These are phyloP conservation scores for Probosciger aterrimus DNA, from an alignment of 2,113 vertebrate species.

Conservation along the genomic window DNA sequence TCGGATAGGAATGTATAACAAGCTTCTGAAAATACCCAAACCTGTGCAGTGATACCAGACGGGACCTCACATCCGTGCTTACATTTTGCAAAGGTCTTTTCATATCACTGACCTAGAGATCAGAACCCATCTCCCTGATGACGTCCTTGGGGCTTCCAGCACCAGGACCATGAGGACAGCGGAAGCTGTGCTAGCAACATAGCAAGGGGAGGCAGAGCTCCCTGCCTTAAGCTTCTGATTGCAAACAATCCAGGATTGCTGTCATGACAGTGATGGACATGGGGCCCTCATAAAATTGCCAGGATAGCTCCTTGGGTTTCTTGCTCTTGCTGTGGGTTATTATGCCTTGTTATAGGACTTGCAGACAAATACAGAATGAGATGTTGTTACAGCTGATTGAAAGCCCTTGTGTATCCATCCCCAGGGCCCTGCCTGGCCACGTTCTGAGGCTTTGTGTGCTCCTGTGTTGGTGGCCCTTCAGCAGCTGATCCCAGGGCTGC, in stretches of 20 bases:
- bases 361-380: background rate
- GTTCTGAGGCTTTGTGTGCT: background rate
- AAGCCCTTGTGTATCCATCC: background rate
- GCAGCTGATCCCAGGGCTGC: background rate
- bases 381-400: background rate
- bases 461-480: background rate
- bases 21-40: background rate
- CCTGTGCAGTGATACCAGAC: background rate
- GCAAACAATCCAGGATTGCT: background rate
- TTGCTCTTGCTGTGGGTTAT: background rate
- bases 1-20: rapidly evolving
- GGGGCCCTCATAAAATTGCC: conserved; percentile 1
- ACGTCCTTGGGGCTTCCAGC: background rate
- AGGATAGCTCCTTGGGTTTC: background rate
- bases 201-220: background rate
- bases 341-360: background rate
- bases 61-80: background rate
- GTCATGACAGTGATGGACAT: background rate
- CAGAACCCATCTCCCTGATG: background rate
- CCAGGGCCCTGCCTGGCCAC: background rate
- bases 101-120: rapidly evolving
- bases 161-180: background rate
- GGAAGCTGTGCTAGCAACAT: background rate
- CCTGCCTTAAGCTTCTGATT: background rate
- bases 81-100: background rate